Conservation (phyloP, 2,113 vertebrate species). For the Platysteira castanea region DNA sequence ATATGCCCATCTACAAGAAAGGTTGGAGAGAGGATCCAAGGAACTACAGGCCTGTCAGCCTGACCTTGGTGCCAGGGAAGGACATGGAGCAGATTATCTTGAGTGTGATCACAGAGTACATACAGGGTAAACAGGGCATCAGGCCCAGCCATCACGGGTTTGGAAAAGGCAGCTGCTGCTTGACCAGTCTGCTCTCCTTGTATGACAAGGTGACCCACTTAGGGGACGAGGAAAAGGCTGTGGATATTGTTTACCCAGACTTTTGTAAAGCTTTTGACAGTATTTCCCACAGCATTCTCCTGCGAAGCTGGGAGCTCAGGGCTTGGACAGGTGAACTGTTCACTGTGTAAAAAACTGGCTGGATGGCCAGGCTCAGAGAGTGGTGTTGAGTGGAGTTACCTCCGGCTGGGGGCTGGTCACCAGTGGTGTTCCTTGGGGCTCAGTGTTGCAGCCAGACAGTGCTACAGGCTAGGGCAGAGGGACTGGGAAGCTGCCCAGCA, state of each 20-base stretch:
- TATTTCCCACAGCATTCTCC: neutral
- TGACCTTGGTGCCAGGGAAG: neutral
- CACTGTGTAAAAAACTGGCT: neutral
- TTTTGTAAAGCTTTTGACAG: neutral
- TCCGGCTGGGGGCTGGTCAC: neutral
- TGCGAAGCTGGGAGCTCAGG: neutral
- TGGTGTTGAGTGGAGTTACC: neutral
- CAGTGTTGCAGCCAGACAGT: neutral
- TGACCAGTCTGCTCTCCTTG: neutral
- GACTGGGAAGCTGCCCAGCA: neutral
- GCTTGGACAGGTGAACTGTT: neutral
- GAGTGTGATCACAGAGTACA: neutral
- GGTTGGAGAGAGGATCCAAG: neutral
- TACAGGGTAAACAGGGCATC: neutral
- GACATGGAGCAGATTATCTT: neutral
- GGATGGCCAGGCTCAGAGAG: neutral
- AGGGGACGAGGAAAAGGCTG: neutral
- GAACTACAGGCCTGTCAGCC: neutral
- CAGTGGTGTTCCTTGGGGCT: too few species aligned
- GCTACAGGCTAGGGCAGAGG: neutral
- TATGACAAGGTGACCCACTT: neutral
- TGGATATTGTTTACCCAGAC: neutral
- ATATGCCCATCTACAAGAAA: neutral
- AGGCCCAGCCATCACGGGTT: neutral
- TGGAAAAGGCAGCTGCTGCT: neutral